Conservation (phyloP, 2,797 vertebrate species). For the Nasua narica region DNA sequence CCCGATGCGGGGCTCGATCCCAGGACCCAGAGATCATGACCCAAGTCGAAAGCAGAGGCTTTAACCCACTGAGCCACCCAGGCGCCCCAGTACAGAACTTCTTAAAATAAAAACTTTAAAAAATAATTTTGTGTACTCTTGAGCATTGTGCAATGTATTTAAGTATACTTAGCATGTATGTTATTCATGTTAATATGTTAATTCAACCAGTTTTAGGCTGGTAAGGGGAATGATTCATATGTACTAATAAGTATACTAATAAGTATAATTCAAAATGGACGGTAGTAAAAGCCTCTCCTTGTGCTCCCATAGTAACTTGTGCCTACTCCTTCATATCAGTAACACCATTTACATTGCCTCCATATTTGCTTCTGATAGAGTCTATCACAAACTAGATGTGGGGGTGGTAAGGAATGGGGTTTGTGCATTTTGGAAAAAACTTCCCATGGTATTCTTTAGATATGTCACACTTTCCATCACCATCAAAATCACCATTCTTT, state of each 20-base stretch:
- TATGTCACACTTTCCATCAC: background rate
- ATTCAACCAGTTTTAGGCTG: slow-evolving; percentile 11
- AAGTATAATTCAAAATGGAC: background rate
- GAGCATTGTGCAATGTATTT: background rate
- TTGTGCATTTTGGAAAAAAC: background rate
- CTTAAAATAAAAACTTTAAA: background rate
- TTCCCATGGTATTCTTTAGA: background rate
- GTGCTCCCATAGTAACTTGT: background rate
- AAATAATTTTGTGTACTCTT: background rate
- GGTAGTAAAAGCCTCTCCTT: background rate
- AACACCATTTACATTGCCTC: background rate
- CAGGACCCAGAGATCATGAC: too few relatives aligned
- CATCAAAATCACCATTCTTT: background rate
- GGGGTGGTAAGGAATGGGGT: background rate
- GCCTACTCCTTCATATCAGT: background rate
- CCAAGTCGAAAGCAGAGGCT: too few relatives aligned
- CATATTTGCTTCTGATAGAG: background rate
- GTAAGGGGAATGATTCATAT: background rate
- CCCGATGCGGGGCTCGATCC: too few relatives aligned
- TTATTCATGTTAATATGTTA: background rate
- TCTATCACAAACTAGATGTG: background rate
- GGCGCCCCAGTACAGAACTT: too few relatives aligned
- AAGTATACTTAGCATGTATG: background rate
- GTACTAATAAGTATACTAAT: background rate
- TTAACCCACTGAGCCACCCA: too few relatives aligned